Conservation (phyloP, 2,888 invertebrate genomes). For the Gibbula magus region DNA sequence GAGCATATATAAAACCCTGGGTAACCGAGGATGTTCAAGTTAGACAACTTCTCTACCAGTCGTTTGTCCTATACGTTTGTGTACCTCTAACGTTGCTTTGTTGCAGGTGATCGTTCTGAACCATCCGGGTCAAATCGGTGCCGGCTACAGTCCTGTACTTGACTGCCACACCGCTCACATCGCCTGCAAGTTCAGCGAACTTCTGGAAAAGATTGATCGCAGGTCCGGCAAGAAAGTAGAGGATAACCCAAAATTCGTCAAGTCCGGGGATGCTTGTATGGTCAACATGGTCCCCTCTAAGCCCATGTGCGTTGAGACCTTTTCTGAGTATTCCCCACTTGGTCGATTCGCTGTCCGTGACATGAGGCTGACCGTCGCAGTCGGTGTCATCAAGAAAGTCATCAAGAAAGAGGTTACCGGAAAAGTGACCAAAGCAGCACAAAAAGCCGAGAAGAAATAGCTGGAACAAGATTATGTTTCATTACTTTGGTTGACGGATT, state of each 20-base stretch:
- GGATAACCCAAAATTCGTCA: conserved; percentile 90
- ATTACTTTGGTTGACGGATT: no score
- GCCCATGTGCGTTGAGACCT: conserved; percentile 98
- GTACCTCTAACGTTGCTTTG: no score
- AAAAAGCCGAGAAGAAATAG: no score
- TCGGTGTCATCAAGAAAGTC: no score
- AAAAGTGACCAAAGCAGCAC: conserved; percentile 95
- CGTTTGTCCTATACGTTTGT: no score
- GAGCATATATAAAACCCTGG: no score
- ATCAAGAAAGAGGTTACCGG: conserved; percentile 95
- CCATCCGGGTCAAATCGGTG: conserved; percentile 98
- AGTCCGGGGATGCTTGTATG: conserved; percentile 97
- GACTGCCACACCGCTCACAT: conserved; percentile 99
- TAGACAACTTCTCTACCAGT: no score
- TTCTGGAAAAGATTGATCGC: conserved; percentile 98
- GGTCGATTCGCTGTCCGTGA: no score
- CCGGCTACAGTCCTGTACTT: conserved; percentile 98
- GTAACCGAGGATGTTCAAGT: no score
- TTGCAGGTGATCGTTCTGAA: conserved; percentile 93
- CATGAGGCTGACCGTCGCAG: no score
- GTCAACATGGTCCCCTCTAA: conserved; percentile 94
- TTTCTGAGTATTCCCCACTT: conserved; percentile 97
- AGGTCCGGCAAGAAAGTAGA: conserved; percentile 88
- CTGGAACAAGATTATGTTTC: no score
- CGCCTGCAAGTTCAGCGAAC: conserved; percentile 99